Conservation (phyloP, 2,888 invertebrate genomes). For the Tetragnatha montana region DNA sequence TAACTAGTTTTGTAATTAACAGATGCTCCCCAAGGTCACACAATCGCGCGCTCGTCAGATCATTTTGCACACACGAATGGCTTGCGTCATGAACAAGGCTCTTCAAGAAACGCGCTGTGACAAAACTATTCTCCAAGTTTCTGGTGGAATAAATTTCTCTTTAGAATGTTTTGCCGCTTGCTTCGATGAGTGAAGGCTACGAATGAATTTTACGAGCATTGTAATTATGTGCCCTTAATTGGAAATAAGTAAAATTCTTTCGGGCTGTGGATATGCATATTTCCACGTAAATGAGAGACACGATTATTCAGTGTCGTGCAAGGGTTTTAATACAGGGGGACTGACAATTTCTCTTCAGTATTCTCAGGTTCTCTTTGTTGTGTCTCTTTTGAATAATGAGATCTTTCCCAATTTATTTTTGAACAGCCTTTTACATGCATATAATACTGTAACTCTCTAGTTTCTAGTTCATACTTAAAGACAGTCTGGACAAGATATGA, state of each 20-base stretch:
- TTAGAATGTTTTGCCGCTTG: background rate
- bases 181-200: background rate
- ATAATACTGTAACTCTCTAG: too few species aligned
- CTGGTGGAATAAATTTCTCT: background rate
- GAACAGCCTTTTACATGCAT: too few species aligned
- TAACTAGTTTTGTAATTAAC: too few species aligned
- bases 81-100: background rate
- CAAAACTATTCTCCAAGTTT: background rate
- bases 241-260: background rate
- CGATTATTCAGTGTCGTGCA: background rate
- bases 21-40: too few species aligned
- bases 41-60: too few species aligned
- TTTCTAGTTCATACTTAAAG: too few species aligned
- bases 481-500: too few species aligned
- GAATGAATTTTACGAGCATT: background rate
- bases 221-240: background rate
- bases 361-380: too few species aligned
- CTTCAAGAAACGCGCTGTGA: background rate
- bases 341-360: too few species aligned
- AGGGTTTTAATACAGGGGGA: too few species aligned
- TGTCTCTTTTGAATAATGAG: too few species aligned
- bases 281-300: background rate
- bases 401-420: too few species aligned
- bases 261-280: background rate
- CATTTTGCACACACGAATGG: background rate